These are phyloP conservation scores for Choristoneura fumiferana DNA, from an alignment of 1,140 invertebrate genomes.

Conservation along the genomic window DNA sequence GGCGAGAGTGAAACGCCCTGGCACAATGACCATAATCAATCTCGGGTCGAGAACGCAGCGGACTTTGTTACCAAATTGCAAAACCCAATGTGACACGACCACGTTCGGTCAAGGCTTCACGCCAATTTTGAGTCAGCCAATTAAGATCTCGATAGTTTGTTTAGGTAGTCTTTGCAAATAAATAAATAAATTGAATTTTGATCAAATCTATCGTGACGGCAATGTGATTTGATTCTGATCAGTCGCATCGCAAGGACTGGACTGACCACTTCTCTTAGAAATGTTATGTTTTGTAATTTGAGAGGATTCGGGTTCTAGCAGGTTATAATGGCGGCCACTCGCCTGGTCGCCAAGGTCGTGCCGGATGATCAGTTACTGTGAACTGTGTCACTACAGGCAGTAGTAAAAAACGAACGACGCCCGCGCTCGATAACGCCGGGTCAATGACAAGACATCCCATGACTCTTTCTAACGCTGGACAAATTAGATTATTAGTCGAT, in stretches of 20 bases:
- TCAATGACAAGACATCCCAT: conserved; percentile 70
- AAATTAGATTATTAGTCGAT: conserved; percentile 19
- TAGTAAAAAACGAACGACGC: conserved; percentile 50
- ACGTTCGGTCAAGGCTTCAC: conserved; percentile 61
- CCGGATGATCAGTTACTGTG: conserved; percentile 65
- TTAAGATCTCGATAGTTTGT: not conserved
- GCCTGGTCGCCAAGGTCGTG: conserved; percentile 47
- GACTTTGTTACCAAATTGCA: conserved; percentile 57
- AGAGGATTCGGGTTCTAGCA: not conserved
- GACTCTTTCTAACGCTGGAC: conserved; percentile 34
- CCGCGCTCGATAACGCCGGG: conserved; percentile 46
- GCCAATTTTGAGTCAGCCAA: conserved; percentile 20
- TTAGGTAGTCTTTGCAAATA: too few relatives aligned
- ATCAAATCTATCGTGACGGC: too few relatives aligned
- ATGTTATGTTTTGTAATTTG: too few relatives aligned
- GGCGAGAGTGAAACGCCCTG: conserved; percentile 49
- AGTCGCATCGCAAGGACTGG: too few relatives aligned
- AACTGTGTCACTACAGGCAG: conserved; percentile 62
- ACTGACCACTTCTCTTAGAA: too few relatives aligned
- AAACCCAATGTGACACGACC: conserved; percentile 55
- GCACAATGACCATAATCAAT: conserved; percentile 70
- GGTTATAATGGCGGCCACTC: conserved; percentile 16
- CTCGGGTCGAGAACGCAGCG: conserved; percentile 44
- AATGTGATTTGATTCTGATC: too few relatives aligned
- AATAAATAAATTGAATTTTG: too few relatives aligned